Evolutionary conservation across 2,888 invertebrate species (phyloP), one percentile per base, ranked within the genome.

Genomic region (Scrobipalpa atriplicella): DNA sequence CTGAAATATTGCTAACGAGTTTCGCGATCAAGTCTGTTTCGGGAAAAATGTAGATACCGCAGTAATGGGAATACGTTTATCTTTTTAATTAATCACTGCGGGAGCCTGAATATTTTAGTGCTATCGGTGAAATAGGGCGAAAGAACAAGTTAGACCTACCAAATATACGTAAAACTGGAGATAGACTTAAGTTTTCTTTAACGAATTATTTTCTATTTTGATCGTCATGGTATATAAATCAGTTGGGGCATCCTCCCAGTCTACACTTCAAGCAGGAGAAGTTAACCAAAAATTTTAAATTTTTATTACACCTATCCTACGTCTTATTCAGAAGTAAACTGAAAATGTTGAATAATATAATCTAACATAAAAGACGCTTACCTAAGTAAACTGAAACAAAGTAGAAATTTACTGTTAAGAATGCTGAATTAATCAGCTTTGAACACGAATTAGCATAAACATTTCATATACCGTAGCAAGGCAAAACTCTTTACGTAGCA

Each of bases 1-100:
- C 68, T 70, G 69, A 73, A 65, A 65, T 70, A 71, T 71, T 62
- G 67, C 72, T 78, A 78, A 79, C 75, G 77, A 79, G 71, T 70
- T 60, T 36, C 70, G 70, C 72, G 69, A 76, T 78, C 73, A 73
- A 69, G 69, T 67, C 52, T 68, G 73, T 77, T 41, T 66, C 64
- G 65, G 18, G 29, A 56, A 63, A 63, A 63, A 52, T 41, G 41
- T 64, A 54, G 63, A 52, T 56, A 64, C 36, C 18, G 64, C 52
- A 18, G 29, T 56, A 64, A 56, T 64, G 54, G 64, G 41, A 21
- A 56, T 18, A n/a, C 54, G 56, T 54, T 56, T 64, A 54, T 64
- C 56, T 64, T 56, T 64, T 64, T 64, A 38, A 64, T 64, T 64
- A 64, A 64, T 41, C 54, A 41, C 7, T 41, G 21, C 43, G 62